Conservation (phyloP, 2,113 vertebrate species). For the Pollachius pollachius region DNA sequence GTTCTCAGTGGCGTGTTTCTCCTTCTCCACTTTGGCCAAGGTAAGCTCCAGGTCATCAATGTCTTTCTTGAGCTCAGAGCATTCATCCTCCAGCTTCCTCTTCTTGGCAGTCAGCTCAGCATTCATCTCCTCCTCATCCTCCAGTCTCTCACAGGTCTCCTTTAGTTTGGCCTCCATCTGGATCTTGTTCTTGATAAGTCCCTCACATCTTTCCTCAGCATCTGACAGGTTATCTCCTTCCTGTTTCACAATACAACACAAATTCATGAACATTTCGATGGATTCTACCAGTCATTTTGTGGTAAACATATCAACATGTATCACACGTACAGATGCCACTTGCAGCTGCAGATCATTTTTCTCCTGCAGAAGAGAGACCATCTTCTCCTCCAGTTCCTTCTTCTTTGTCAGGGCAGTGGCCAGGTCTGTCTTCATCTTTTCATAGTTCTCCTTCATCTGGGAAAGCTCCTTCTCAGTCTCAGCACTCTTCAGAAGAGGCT, state of each 20-base stretch:
- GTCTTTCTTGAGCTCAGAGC: conserved; percentile 80
- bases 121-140: conserved; percentile 78
- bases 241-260: not conserved
- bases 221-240: conserved; percentile 25
- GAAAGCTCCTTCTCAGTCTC: not conserved
- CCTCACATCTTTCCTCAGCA: conserved; percentile 52
- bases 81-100: conserved; percentile 80
- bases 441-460: conserved; percentile 1
- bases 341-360: conserved; percentile 1
- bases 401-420: not conserved
- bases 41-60: conserved; percentile 79
- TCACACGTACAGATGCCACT: not conserved
- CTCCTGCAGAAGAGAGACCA: conserved; percentile 1
- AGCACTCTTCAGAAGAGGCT: not conserved
- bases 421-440: not conserved
- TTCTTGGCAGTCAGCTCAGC: conserved; percentile 75
- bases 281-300: no score
- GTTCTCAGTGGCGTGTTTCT: conserved; percentile 62
- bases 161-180: conserved; percentile 51
- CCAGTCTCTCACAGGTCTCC: conserved; percentile 65
- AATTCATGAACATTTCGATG: not conserved
- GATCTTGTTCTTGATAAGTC: conserved; percentile 49
- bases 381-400: conserved; percentile 1
- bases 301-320: not conserved
- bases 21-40: conserved; percentile 78